A percentile compares a stretch with the other conserved stretches of the same genome.
phyloP scores from a whole-genome alignment of 2,888 invertebrate genomes.

The Lypha dubia region DNA sequence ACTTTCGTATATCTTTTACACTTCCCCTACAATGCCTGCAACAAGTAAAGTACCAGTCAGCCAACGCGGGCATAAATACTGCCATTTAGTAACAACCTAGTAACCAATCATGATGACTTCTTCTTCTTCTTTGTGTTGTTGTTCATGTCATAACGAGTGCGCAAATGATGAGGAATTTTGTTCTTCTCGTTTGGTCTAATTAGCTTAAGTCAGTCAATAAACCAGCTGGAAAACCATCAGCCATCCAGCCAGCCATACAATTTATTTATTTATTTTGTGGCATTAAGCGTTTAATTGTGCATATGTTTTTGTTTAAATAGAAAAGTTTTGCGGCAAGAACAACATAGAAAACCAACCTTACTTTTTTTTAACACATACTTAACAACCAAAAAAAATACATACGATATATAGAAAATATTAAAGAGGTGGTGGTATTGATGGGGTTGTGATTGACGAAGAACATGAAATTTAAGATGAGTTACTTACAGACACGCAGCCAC shows the following conservation, averaged over 20 bases:
- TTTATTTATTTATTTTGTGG: conserved; percentile 21
- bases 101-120: background rate
- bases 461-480: conserved; percentile 31
- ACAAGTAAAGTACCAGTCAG: conserved; percentile 55
- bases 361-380: background rate
- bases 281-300: conserved; percentile 61
- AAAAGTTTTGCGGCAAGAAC: conserved; percentile 1
- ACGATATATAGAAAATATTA: no score
- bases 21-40: background rate
- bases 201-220: conserved; percentile 51
- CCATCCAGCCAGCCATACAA: background rate
- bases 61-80: background rate
- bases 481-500: conserved; percentile 3
- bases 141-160: background rate
- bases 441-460: conserved; percentile 3
- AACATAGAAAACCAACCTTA: no score
- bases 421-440: background rate
- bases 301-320: background rate
- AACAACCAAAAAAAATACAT: no score
- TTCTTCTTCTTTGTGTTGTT: background rate
- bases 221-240: conserved; percentile 32
- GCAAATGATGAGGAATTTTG: background rate
- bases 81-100: conserved; percentile 25
- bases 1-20: background rate
- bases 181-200: conserved; percentile 37